phyloP scores from a whole-genome alignment of 2,797 vertebrate genomes.

The Gorsachius magnificus region DNA sequence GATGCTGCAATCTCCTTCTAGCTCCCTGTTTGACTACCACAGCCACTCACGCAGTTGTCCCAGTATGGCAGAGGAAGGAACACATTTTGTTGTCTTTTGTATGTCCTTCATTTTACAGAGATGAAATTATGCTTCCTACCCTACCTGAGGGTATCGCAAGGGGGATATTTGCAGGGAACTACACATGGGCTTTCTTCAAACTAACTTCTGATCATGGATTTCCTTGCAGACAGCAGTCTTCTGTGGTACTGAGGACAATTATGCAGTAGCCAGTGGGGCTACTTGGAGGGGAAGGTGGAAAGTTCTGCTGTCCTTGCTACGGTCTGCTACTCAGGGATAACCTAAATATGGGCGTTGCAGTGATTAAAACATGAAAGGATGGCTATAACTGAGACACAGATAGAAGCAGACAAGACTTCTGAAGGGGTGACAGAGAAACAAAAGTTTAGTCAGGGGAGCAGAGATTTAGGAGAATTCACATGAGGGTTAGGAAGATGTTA shows the following conservation, averaged over 20 bases:
- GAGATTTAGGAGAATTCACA: not conserved
- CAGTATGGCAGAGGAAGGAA: not conserved
- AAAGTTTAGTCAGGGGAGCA: not conserved
- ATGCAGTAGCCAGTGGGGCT: not conserved
- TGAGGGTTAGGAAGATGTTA: not conserved
- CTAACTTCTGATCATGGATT: not conserved
- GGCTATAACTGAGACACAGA: not conserved
- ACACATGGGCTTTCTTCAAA: not conserved
- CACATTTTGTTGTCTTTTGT: not conserved
- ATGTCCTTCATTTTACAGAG: not conserved
- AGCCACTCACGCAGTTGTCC: not conserved
- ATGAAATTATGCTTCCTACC: not conserved
- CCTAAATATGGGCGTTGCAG: not conserved
- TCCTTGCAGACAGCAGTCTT: not conserved
- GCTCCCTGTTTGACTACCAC: not conserved
- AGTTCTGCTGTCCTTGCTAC: not conserved
- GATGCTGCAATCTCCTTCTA: not conserved
- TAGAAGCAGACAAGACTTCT: not conserved
- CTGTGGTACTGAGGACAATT: not conserved
- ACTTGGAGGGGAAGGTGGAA: not conserved
- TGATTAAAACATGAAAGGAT: not conserved
- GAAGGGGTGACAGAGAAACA: not conserved
- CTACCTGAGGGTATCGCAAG: not conserved
- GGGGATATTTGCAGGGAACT: not conserved
- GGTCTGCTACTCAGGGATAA: not conserved